Evolutionary conservation across 1,140 invertebrate genomes (phyloP).

Genomic region (Anthonomus grandis): DNA sequence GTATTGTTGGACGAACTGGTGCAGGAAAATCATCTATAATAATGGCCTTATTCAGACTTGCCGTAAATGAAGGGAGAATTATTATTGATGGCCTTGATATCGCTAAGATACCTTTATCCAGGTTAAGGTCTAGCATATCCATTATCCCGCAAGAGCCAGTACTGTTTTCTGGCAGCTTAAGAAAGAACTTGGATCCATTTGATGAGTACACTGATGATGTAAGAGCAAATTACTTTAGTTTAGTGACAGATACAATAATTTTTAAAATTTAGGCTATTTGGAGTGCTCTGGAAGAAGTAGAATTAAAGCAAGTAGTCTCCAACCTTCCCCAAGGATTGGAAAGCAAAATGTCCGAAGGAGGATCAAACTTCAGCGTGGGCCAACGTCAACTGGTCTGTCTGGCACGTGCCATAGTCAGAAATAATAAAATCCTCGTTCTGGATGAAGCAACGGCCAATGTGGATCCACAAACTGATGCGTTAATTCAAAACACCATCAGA

Average conservation of each 20-base stretch:
- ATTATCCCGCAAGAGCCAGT: conserved; percentile 85
- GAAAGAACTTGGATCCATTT: conserved; percentile 77
- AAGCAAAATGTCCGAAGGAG: conserved; percentile 60
- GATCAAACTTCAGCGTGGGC: conserved; percentile 54
- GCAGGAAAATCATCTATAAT: conserved; percentile 75
- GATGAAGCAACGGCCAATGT: conserved; percentile 68
- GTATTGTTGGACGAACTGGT: conserved; percentile 49
- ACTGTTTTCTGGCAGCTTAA: conserved; percentile 73
- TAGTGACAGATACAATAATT: neutral
- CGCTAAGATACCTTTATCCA: conserved; percentile 59
- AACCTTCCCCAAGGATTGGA: conserved; percentile 45
- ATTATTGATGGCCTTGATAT: conserved; percentile 69
- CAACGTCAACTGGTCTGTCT: conserved; percentile 57
- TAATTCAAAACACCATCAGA: conserved; percentile 62
- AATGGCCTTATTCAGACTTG: conserved; percentile 68
- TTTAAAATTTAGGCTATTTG: conserved; percentile 60
- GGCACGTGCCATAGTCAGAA: conserved; percentile 61
- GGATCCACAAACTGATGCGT: conserved; percentile 58
- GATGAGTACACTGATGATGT: conserved; percentile 66
- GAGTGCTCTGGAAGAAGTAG: conserved; percentile 77
- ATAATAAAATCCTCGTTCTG: conserved; percentile 61
- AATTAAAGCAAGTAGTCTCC: conserved; percentile 57
- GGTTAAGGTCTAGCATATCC: conserved; percentile 68
- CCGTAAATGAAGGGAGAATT: conserved; percentile 67
- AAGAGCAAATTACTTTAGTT: no score